Evolutionary conservation across 2,888 invertebrate species (phyloP).

Genomic region (Zaprionus obscuricornis): DNA sequence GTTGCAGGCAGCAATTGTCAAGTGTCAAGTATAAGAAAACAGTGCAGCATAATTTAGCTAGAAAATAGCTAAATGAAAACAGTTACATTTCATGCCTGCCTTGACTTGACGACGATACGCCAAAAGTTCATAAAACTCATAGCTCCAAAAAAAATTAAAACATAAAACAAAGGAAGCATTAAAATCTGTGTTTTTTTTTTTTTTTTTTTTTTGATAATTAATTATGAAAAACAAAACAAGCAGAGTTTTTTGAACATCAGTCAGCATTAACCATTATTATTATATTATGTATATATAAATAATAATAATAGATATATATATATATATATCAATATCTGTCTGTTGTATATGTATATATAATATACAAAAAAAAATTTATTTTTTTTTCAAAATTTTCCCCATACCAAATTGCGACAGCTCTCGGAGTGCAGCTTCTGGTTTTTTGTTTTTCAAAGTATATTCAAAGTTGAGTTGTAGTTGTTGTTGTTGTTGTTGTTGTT

Average conservation of each 20-base stretch:
- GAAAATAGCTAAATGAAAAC: constrained; percentile 16
- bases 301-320: background rate
- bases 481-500: constrained; percentile 43
- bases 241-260: constrained; percentile 65
- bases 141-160: constrained; percentile 14
- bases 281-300: constrained; percentile 24
- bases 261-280: constrained; percentile 57
- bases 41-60: constrained; percentile 26
- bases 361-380: constrained; percentile 12
- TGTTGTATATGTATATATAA: constrained; percentile 22
- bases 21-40: constrained; percentile 11
- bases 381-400: constrained; percentile 51
- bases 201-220: constrained; percentile 10
- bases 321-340: constrained; percentile 2
- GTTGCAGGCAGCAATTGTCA: background rate
- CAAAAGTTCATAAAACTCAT: no score
- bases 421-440: constrained; percentile 83
- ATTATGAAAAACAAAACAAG: constrained; percentile 69
- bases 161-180: constrained; percentile 14
- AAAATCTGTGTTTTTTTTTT: background rate
- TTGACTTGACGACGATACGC: no score
- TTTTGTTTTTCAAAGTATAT: constrained; percentile 57
- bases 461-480: constrained; percentile 45
- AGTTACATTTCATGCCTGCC: constrained; percentile 11
- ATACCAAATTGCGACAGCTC: constrained; percentile 84